Evolutionary conservation across 2,113 vertebrate species (phyloP).

Genomic region (Ahaetulla prasina): DNA sequence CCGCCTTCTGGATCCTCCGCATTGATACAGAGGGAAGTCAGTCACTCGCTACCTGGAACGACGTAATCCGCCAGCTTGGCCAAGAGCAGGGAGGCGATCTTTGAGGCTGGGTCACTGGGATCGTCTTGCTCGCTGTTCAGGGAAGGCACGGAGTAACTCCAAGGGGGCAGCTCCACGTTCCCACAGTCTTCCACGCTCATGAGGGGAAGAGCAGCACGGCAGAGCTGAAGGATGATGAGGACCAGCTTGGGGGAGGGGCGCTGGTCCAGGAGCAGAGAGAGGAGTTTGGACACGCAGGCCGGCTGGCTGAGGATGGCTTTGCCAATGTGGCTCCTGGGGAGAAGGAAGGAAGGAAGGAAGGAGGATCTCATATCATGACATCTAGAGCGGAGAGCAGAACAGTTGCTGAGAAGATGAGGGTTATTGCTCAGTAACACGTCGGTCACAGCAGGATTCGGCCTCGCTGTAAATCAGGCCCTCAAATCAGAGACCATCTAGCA

Average conservation of each 20-base stretch:
- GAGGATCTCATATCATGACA: not conserved
- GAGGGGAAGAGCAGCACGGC: conserved; percentile 90
- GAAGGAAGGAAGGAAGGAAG: not conserved
- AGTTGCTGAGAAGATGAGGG: not conserved
- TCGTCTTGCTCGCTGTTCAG: conserved; percentile 91
- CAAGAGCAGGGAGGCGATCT: conserved; percentile 89
- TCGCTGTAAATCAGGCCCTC: too few species aligned
- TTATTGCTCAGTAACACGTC: not conserved
- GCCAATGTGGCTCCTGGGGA: conserved; percentile 91
- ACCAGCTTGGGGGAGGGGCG: conserved; percentile 96
- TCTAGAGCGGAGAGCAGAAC: not conserved
- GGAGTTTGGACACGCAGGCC: conserved; percentile 96
- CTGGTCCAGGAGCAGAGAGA: conserved; percentile 93
- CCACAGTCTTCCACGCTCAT: conserved; percentile 99
- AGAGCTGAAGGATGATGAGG: conserved; percentile 94
- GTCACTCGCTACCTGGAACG: conserved; percentile 82
- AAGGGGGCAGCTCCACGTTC: conserved; percentile 91
- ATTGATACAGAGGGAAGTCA: fast-evolving
- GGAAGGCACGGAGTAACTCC: conserved; percentile 93
- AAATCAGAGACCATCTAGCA: not conserved
- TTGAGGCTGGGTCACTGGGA: conserved; percentile 91
- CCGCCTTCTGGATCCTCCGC: fast-evolving
- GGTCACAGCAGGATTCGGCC: not conserved
- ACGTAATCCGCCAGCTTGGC: conserved; percentile 97
- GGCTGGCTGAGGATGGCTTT: conserved; percentile 98